These are phyloP conservation scores for Thunnus thynnus DNA, from an alignment of 2,113 vertebrate genomes.

Conservation along the genomic window DNA sequence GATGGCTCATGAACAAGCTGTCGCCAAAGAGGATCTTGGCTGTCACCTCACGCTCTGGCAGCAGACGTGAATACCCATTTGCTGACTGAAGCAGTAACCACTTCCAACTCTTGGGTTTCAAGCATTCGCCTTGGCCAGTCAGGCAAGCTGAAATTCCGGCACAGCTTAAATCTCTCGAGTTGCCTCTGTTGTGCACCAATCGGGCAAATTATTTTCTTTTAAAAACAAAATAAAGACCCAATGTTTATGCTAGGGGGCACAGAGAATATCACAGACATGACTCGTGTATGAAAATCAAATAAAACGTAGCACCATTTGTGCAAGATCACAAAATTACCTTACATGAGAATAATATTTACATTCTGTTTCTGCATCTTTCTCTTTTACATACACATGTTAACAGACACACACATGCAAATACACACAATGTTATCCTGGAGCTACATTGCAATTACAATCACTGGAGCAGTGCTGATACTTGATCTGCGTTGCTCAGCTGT, in stretches of 20 bases:
- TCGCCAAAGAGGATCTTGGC: constrained; percentile 55
- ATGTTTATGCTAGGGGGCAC: background rate
- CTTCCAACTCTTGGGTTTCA: constrained; percentile 54
- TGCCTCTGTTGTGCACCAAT: constrained; percentile 20
- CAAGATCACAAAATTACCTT: background rate
- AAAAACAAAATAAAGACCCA: constrained; percentile 5
- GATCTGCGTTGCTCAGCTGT: constrained; percentile 42
- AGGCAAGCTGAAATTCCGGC: constrained; percentile 30
- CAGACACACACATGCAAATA: constrained; percentile 14
- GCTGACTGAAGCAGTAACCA: constrained; percentile 66
- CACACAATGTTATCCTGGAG: background rate
- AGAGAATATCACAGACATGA: background rate
- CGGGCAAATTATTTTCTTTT: constrained; percentile 22
- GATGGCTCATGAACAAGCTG: constrained; percentile 43
- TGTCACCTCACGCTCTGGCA: constrained; percentile 50
- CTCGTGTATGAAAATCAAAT: background rate
- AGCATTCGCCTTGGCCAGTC: constrained; percentile 44
- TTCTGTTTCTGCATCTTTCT: background rate
- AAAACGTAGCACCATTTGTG: background rate
- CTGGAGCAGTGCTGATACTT: constrained; percentile 19
- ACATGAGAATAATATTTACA: background rate
- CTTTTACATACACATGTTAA: constrained; percentile 1
- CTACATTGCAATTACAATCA: constrained; percentile 43
- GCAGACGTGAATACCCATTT: constrained; percentile 56
- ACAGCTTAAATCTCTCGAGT: constrained; percentile 35